A percentile compares a stretch with the other conserved stretches of the same genome.
Evolutionary conservation across 92 coral and sea anemone species (phyloP).

Genomic region (Chrysogorgia sp.): DNA sequence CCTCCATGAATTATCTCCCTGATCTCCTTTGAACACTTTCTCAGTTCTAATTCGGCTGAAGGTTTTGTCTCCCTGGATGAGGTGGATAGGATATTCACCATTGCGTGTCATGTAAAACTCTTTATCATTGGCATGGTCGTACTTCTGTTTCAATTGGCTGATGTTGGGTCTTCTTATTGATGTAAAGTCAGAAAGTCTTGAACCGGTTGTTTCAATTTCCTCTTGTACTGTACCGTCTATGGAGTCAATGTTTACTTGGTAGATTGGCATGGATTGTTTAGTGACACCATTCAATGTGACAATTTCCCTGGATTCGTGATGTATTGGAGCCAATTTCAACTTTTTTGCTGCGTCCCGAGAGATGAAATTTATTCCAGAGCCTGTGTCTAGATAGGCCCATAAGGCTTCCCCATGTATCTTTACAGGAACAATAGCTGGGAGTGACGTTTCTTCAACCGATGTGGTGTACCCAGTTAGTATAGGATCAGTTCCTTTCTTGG

Average conservation of each 20-base stretch:
- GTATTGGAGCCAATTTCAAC: conserved; percentile 38
- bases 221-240: conserved; percentile 43
- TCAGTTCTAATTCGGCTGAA: conserved; percentile 59
- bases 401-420: conserved; percentile 24
- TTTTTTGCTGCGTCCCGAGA: conserved; percentile 47
- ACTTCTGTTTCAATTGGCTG: conserved; percentile 38
- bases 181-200: conserved; percentile 46
- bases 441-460: conserved; percentile 24
- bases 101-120: conserved; percentile 40
- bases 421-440: conserved; percentile 71
- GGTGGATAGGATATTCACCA: conserved; percentile 35
- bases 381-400: conserved; percentile 68
- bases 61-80: conserved; percentile 50
- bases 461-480: conserved; percentile 52
- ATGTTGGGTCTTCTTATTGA: conserved; percentile 50
- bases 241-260: conserved; percentile 18
- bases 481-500: no score
- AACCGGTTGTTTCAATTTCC: conserved; percentile 39
- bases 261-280: conserved; percentile 62
- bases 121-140: conserved; percentile 52
- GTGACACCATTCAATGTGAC: conserved; percentile 58
- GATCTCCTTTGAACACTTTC: conserved; percentile 60
- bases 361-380: conserved; percentile 62
- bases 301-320: conserved; percentile 59
- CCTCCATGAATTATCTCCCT: conserved; percentile 60